Base-by-base conservation (phyloP, 2,888 invertebrate genomes). In the Habrosyne pyritoides region DNA sequence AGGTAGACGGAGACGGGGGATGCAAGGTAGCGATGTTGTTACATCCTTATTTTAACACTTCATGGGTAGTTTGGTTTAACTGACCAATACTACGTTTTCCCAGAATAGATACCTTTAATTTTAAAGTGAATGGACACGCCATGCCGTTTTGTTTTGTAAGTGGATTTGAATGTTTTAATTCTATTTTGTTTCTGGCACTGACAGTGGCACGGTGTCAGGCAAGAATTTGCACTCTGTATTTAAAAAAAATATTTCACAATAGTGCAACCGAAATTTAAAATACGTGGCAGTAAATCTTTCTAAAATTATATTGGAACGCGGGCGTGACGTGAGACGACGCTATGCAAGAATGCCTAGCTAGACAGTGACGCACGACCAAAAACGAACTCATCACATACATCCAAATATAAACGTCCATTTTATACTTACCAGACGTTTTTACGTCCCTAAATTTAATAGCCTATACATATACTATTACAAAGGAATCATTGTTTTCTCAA, bases 381-480 rank as follows among this genome's bases (percentile, higher is more conserved):
- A 33, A 33, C n/a, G 33, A n/a, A 33, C 33, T 3, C 33, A n/a
- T 33, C 33, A 33, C 33, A 33, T n/a, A 33, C 8, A 12, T 30
- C 59, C 63, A 72, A 79, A 79, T 72, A 69, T 67, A 75, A 71
- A 74, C 75, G 67, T 75, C 54, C 47, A 22, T 53, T 57, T 63
- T 58, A 63, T 59, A 61, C 55, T 57, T 60, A 60, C 65, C 72
- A 73, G 82, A 83, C 84, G 77, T 86, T 90, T 91, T 84, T 18
- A 89, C 81, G 81, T 78, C 73, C 77, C 75, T 67, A 81, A 81
- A 82, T 28, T 91, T 92, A 87, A 92, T 86, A 83, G 84, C 87
- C 84, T 87, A 88, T 90, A 83, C 87, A 84, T 87, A 88, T 90
- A 84, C 81, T 79, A 86, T 92, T 91, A 92, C 92, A 92, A 92